phyloP scores from a whole-genome alignment of 2,797 vertebrate species.

The Lophius americanus region DNA sequence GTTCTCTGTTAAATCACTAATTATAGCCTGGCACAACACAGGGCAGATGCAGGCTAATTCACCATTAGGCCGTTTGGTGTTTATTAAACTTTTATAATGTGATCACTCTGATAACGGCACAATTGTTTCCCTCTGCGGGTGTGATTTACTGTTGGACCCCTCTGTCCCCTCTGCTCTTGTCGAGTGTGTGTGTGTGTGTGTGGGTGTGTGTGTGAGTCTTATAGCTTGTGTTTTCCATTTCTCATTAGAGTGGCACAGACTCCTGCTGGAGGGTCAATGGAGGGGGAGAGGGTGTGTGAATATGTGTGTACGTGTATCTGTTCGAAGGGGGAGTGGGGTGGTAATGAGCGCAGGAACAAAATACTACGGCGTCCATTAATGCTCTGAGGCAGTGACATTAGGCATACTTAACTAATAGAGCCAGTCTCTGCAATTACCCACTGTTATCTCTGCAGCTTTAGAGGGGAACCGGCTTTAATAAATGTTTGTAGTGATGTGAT shows the following conservation, averaged over 20 bases:
- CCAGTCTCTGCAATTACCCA: conserved; percentile 84
- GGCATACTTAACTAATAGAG: conserved; percentile 87
- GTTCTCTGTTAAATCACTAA: conserved; percentile 79
- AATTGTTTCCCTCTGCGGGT: conserved; percentile 84
- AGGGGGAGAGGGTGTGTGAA: conserved; percentile 64
- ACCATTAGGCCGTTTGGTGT: conserved; percentile 81
- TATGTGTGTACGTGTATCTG: conserved; percentile 59
- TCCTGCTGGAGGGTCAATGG: conserved; percentile 85
- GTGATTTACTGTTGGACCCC: conserved; percentile 79
- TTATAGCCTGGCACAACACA: conserved; percentile 75
- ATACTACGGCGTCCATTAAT: conserved; percentile 87
- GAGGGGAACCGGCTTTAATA: conserved; percentile 80
- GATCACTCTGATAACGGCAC: conserved; percentile 79
- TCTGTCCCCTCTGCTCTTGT: conserved; percentile 75
- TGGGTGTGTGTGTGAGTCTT: conserved; percentile 66
- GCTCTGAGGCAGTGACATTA: conserved; percentile 85
- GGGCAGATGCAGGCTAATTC: conserved; percentile 80
- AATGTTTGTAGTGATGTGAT: conserved; percentile 83
- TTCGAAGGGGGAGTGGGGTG: conserved; percentile 76
- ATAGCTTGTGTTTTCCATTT: conserved; percentile 85
- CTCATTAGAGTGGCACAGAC: conserved; percentile 85
- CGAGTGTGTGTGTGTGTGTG: conserved; percentile 46
- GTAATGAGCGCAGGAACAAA: conserved; percentile 85
- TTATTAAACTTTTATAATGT: conserved; percentile 83
- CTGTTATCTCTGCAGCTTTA: conserved; percentile 83